Evolutionary conservation across 2,888 invertebrate species (phyloP).

Genomic region (Oxystoma pomonae): DNA sequence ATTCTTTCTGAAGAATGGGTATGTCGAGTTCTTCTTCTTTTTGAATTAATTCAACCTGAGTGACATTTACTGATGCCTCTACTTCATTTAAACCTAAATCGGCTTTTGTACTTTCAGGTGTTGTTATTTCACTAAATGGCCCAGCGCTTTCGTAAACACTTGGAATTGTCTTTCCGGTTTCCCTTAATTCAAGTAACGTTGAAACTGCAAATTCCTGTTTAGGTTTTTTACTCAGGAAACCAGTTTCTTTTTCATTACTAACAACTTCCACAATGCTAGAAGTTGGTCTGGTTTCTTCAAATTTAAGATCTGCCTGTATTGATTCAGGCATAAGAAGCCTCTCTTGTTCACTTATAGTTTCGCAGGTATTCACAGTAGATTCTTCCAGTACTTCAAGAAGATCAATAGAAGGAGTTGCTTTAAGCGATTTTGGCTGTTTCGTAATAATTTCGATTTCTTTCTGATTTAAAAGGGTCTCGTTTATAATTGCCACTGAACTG

Average conservation of each 20-base stretch:
- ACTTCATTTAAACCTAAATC: not conserved
- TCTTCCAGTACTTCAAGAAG: conserved; percentile 20
- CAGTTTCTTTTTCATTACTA: not conserved
- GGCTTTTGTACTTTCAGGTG: not conserved
- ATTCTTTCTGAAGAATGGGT: not conserved
- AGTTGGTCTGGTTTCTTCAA: not conserved
- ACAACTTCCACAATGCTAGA: not conserved
- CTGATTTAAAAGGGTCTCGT: conserved; percentile 42
- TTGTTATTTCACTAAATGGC: not conserved
- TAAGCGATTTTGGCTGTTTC: conserved; percentile 21
- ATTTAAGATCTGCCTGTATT: not conserved
- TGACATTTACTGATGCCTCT: not conserved
- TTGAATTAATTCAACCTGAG: not conserved
- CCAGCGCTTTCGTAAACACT: not conserved
- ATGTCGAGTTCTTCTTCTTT: not conserved
- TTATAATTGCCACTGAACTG: conserved; percentile 36
- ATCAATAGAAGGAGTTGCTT: conserved; percentile 23
- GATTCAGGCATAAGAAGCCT: not conserved
- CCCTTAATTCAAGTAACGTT: not conserved
- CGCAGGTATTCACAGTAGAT: conserved; percentile 4
- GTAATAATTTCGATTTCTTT: conserved; percentile 38
- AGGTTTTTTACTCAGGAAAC: not conserved
- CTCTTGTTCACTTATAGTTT: not conserved
- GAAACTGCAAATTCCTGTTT: not conserved
- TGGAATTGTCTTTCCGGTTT: not conserved